Base-by-base conservation (phyloP, 2,113 vertebrate species). In the Junco hyemalis region DNA sequence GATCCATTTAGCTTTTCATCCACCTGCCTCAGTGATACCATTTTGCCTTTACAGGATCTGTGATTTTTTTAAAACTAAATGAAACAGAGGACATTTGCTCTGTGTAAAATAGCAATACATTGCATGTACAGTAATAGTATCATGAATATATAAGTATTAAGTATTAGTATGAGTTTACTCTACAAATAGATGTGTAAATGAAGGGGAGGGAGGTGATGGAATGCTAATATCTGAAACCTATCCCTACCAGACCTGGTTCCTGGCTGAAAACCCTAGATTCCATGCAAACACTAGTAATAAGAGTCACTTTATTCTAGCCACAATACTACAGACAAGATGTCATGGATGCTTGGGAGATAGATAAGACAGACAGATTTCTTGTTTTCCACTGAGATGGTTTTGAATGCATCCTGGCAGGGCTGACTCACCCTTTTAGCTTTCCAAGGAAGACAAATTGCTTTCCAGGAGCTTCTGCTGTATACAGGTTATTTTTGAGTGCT, bases 371-470 rank as follows among this genome's bases (percentile, higher is more conserved):
- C 28, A 88, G 85, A 60, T 90, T 71, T 86, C 90, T 94, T 71
- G 65, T 92, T 96, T 96, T 92, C 88, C 64, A 84, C 60, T 64
- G 64, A 80, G 60, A 25, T 90, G 71, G 76, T 96, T 96, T 86
- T 88, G 64, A 90, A 93, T 78, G 53, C 56, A 53, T 60, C 65
- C 65, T 92, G 83, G 61, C 80, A 93, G 45, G 57, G n/a, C 80
- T 94, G 90, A 90, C 65, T 96, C 95, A 96, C 65, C 53, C 77
- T 83, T 88, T 90, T 61, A 93, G 51, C 80, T 92, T 97, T 97
- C 90, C 88, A 92, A 79, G 80, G 68, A 95, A 95, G 82, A 96
- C 57, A 97, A 95, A 94, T 90, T 92, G 82, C 80, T 92, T 97
- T 97, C 90, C 61, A 88, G 77, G 92, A 94, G 48, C 61, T 96